These are phyloP conservation scores for Ceriagrion tenellum DNA, from an alignment of 2,888 invertebrate species.

Conservation along the genomic window DNA sequence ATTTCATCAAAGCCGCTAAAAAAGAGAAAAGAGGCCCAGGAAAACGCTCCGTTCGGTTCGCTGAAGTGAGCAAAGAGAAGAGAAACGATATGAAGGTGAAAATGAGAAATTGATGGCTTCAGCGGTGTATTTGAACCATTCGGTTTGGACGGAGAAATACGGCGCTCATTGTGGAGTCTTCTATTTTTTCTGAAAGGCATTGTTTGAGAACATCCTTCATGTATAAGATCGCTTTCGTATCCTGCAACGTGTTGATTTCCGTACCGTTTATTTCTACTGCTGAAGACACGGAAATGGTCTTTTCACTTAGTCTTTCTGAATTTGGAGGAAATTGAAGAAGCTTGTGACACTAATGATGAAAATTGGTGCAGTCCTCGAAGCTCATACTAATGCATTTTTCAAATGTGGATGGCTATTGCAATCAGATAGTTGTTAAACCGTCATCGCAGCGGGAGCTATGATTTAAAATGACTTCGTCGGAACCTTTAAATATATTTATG, in stretches of 20 bases:
- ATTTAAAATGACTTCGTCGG: no score
- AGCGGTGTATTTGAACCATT: slow-evolving; percentile 18
- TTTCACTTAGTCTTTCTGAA: no score
- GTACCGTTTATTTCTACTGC: neutral
- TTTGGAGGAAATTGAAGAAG: no score
- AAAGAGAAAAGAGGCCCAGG: neutral
- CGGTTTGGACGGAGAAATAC: neutral
- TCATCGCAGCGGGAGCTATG: no score
- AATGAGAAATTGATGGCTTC: neutral
- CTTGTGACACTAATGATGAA: no score
- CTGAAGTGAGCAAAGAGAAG: neutral
- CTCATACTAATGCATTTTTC: no score
- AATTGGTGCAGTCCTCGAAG: no score
- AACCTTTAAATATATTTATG: no score
- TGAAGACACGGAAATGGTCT: neutral
- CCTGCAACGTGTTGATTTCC: neutral
- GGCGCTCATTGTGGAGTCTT: neutral
- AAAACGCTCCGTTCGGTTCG: neutral
- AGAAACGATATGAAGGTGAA: neutral
- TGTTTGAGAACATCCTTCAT: neutral
- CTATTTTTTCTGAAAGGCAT: neutral
- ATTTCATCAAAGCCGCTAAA: slow-evolving; percentile 28
- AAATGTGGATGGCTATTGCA: no score
- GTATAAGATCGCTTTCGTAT: neutral
- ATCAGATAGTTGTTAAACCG: no score